Conservation (phyloP, 2,888 invertebrate species). For the Machimus rusticus region DNA sequence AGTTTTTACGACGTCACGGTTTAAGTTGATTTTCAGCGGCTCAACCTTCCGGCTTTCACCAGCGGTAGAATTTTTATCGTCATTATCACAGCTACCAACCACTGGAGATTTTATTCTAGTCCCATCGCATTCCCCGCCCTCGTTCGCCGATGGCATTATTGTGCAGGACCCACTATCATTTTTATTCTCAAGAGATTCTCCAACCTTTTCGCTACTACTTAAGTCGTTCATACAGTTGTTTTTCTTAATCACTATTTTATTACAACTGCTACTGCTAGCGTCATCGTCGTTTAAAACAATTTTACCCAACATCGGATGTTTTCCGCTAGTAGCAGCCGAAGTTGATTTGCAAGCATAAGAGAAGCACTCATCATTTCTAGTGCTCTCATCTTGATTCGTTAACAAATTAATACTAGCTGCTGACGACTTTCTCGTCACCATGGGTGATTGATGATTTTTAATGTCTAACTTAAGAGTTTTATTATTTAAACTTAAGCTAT, state of each 20-base stretch:
- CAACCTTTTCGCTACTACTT: constrained; percentile 7
- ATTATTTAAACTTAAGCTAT: constrained; percentile 46
- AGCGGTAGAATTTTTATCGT: background rate
- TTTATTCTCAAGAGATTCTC: constrained; percentile 31
- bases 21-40: constrained; percentile 62
- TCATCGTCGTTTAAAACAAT: background rate
- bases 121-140: constrained; percentile 1
- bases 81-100: constrained; percentile 37
- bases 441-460: constrained; percentile 46
- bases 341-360: background rate
- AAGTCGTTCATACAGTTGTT: constrained; percentile 32
- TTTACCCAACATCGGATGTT: background rate
- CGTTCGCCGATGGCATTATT: background rate
- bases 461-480: constrained; percentile 44
- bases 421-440: constrained; percentile 39
- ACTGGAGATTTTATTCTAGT: constrained; percentile 33
- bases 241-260: constrained; percentile 12
- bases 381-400: background rate
- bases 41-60: constrained; percentile 58
- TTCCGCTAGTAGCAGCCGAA: background rate
- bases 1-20: constrained; percentile 49
- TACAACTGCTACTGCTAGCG: constrained; percentile 30
- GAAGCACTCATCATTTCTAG: background rate
- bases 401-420: constrained; percentile 37
- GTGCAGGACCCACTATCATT: constrained; percentile 16